Conservation (phyloP, 2,888 invertebrate genomes). For the Luffia ferchaultella region DNA sequence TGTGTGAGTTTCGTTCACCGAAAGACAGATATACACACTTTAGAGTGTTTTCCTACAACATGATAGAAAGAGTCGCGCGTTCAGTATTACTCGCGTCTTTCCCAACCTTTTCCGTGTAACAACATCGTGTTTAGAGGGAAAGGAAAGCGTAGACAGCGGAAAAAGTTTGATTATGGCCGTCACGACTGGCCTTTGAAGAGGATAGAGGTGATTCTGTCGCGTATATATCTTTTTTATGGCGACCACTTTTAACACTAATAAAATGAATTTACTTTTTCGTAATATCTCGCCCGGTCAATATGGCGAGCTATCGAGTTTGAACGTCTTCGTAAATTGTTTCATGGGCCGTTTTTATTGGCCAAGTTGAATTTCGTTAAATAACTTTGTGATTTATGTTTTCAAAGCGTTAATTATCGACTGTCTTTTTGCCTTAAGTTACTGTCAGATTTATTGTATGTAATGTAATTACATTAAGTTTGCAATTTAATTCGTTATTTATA, state of each 20-base stretch:
- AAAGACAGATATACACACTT: too few species aligned
- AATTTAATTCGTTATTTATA: too few species aligned
- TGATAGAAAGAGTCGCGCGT: too few species aligned
- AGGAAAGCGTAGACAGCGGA: slow-evolving; percentile 56
- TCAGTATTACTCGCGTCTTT: slow-evolving; percentile 56
- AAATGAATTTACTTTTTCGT: slow-evolving; percentile 55
- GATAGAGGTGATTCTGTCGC: slow-evolving; percentile 56
- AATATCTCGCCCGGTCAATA: slow-evolving; percentile 17
- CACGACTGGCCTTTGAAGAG: slow-evolving; percentile 53
- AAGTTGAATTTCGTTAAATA: too few species aligned
- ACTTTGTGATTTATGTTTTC: too few species aligned
- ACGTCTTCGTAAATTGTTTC: slow-evolving; percentile 12
- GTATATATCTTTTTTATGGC: slow-evolving; percentile 58
- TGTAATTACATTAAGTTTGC: too few species aligned
- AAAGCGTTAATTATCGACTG: too few species aligned
- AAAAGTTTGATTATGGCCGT: slow-evolving; percentile 64
- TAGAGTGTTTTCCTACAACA: too few species aligned
- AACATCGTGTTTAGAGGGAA: slow-evolving; percentile 62
- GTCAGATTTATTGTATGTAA: too few species aligned
- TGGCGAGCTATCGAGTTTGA: slow-evolving; percentile 37
- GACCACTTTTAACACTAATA: slow-evolving; percentile 55
- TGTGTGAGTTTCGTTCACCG: too few species aligned
- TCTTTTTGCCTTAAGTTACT: too few species aligned
- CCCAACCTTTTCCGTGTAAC: slow-evolving; percentile 61
- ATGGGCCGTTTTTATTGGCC: background rate